phyloP scores from a whole-genome alignment of 2,797 vertebrate species.

The Megaceryle alcyon region DNA sequence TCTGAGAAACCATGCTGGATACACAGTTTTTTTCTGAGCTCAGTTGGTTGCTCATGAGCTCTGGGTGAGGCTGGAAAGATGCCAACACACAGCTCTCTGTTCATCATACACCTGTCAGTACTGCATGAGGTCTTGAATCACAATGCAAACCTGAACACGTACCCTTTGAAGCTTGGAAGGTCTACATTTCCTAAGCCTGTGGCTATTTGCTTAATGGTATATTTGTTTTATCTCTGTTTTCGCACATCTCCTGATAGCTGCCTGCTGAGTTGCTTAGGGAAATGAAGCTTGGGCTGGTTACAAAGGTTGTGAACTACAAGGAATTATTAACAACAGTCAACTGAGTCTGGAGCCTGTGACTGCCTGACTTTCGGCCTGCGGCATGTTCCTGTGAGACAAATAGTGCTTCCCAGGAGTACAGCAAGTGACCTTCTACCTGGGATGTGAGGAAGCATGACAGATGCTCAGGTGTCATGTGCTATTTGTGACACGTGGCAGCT shows the following conservation, averaged over 20 bases:
- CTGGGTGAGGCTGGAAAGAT: not conserved
- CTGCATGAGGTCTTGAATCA: fast-evolving
- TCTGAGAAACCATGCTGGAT: not conserved
- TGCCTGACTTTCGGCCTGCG: not conserved
- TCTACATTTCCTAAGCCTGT: not conserved
- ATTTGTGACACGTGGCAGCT: constrained; percentile 27
- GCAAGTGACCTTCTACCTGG: constrained; percentile 14
- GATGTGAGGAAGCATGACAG: not conserved
- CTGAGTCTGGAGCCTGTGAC: not conserved
- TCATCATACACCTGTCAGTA: not conserved
- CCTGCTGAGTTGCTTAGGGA: not conserved
- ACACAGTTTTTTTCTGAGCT: not conserved
- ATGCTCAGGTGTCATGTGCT: constrained; percentile 45
- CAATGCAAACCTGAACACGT: not conserved
- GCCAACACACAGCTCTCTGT: not conserved
- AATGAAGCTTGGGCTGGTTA: not conserved
- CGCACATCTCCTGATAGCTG: not conserved
- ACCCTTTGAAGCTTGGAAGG: not conserved
- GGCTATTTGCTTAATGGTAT: not conserved
- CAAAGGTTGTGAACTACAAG: constrained; percentile 54
- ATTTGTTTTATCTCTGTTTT: constrained; percentile 20
- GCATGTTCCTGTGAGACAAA: constrained; percentile 21
- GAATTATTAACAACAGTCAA: constrained; percentile 63
- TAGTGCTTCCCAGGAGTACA: not conserved
- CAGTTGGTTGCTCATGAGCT: not conserved